Percentiles rank a stretch among this genome's conserved stretches.
Evolutionary conservation across 2,113 vertebrate species (phyloP).

Genomic region (Oceanites oceanicus): DNA sequence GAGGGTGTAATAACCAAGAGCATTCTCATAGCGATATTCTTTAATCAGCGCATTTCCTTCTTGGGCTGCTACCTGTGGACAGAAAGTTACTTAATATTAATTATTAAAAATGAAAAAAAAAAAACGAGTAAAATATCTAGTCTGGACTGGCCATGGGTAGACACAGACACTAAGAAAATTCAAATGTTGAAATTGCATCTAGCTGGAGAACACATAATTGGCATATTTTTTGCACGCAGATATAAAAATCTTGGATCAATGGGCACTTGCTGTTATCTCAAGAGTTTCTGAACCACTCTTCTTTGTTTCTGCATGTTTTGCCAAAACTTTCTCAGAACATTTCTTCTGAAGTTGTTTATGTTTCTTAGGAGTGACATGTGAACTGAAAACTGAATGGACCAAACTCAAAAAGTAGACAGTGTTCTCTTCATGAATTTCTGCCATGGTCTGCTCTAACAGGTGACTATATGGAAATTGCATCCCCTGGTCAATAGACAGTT

Average conservation of each 20-base stretch:
- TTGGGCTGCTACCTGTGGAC: conserved; percentile 78
- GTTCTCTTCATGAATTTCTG: neutral
- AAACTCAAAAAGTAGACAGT: neutral
- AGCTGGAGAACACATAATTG: neutral
- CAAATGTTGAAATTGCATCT: neutral
- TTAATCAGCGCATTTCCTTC: conserved; percentile 76
- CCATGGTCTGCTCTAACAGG: neutral
- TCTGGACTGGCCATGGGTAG: neutral
- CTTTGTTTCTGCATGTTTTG: neutral
- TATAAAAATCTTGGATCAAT: neutral
- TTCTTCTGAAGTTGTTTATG: neutral
- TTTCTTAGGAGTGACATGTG: neutral
- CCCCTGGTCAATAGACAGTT: neutral
- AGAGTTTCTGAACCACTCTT: neutral
- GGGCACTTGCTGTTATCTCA: neutral
- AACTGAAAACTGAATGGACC: neutral
- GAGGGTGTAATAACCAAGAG: conserved; percentile 81
- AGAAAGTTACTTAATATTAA: neutral
- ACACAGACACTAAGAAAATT: neutral
- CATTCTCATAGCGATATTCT: conserved; percentile 62
- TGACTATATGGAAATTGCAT: neutral
- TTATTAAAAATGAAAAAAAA: neutral
- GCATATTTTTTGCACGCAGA: neutral
- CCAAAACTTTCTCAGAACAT: neutral
- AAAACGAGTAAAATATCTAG: neutral